These are phyloP conservation scores for Drosophila fungiperda DNA, from an alignment of 2,888 invertebrate genomes.

Conservation along the genomic window DNA sequence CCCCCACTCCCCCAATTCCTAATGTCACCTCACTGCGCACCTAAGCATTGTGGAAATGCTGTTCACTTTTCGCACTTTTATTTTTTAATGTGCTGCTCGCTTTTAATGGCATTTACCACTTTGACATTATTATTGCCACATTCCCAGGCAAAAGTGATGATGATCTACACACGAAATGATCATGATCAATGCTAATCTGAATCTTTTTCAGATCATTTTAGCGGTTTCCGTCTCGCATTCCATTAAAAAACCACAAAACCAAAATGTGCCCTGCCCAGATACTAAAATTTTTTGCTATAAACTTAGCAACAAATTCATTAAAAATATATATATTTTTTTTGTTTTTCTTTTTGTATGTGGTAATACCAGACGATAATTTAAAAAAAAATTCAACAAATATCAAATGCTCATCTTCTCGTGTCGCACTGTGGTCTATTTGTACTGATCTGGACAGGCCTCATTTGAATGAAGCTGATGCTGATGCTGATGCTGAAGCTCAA, in stretches of 20 bases:
- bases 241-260: neutral
- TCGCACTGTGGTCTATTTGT: slow-evolving; percentile 54
- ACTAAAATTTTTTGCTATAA: neutral
- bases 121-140: slow-evolving; percentile 69
- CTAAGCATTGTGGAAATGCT: slow-evolving; percentile 3
- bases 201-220: slow-evolving; percentile 4
- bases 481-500: slow-evolving; percentile 52
- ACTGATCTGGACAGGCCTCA: slow-evolving; percentile 37
- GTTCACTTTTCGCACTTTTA: slow-evolving; percentile 47
- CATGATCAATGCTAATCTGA: slow-evolving; percentile 18
- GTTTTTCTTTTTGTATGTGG: slow-evolving; percentile 25
- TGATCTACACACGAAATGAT: slow-evolving; percentile 19
- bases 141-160: slow-evolving; percentile 8
- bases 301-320: slow-evolving; percentile 47
- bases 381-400: neutral
- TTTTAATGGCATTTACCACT: slow-evolving; percentile 70
- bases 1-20: slow-evolving; percentile 4
- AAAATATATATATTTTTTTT: slow-evolving; percentile 10
- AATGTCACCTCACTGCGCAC: neutral
- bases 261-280: neutral
- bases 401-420: slow-evolving; percentile 15
- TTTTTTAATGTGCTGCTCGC: slow-evolving; percentile 9
- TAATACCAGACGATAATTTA: slow-evolving; percentile 42
- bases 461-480: slow-evolving; percentile 20
- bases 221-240: slow-evolving; percentile 16